phyloP scores from a whole-genome alignment of 35 echinoderm and acorn worm species.

The Hemicentrotus pulcherrimus region DNA sequence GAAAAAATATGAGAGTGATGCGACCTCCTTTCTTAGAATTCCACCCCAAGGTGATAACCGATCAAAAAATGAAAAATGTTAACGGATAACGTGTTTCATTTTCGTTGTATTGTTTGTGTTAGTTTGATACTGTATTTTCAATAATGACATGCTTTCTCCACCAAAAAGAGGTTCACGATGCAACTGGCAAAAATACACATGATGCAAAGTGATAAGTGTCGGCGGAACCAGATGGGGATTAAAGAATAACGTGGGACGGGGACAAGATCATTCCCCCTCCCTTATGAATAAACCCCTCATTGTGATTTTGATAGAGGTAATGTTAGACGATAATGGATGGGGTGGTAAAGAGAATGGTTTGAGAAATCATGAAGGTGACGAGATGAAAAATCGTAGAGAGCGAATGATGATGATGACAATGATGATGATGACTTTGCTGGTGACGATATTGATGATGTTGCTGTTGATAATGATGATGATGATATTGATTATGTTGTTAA shows the following conservation, averaged over 20 bases:
- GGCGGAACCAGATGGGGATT: background rate
- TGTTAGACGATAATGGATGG: slow-evolving; percentile 11
- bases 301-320: background rate
- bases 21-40: too few species aligned
- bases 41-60: too few species aligned
- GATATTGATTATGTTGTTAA: background rate
- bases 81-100: too few species aligned
- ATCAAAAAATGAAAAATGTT: too few species aligned
- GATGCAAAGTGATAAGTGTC: background rate
- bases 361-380: background rate
- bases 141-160: too few species aligned
- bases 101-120: too few species aligned
- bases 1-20: too few species aligned
- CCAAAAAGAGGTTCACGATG: background rate
- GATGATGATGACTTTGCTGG: background rate
- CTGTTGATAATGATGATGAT: background rate
- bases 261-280: background rate
- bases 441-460: background rate
- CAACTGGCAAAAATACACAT: background rate
- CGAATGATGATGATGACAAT: background rate
- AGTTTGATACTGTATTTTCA: too few species aligned
- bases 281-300: background rate
- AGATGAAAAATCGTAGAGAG: background rate
- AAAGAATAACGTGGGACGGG: background rate
- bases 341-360: background rate